These are phyloP conservation scores for Clarias macrocephalus DNA, from an alignment of 2,113 vertebrate species.

Conservation along the genomic window DNA sequence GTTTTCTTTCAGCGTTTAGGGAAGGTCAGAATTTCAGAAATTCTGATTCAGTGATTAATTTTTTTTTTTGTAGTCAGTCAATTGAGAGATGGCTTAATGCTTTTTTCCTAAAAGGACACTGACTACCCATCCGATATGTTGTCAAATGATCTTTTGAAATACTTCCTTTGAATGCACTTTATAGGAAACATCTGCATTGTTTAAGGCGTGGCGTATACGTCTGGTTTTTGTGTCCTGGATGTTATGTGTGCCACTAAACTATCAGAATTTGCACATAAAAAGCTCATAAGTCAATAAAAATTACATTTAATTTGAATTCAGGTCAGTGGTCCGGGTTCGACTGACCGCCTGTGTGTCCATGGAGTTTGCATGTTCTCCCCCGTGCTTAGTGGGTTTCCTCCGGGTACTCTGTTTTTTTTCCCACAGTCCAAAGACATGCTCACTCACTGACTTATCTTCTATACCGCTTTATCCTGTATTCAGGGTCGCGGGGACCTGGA, in stretches of 20 bases:
- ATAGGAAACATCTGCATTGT: background rate
- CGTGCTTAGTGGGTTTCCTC: too few relatives aligned
- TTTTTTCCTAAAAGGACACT: background rate
- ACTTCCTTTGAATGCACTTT: background rate
- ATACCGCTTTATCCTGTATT: too few relatives aligned
- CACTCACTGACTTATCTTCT: too few relatives aligned
- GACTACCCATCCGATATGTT: background rate
- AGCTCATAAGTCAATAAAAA: background rate
- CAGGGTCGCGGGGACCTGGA: too few relatives aligned
- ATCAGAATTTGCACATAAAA: background rate
- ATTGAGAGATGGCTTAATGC: background rate
- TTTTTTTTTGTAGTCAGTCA: background rate
- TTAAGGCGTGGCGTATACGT: background rate
- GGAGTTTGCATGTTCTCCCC: too few relatives aligned
- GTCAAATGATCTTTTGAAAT: background rate
- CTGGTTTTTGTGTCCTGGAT: background rate
- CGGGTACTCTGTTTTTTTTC: too few relatives aligned
- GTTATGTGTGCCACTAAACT: background rate
- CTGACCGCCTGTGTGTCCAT: too few relatives aligned
- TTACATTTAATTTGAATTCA: background rate
- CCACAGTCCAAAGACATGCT: too few relatives aligned
- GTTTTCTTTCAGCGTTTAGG: background rate
- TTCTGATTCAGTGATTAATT: conserved; percentile 17
- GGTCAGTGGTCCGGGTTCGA: too few relatives aligned
- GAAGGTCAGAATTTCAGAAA: background rate